Conservation (phyloP, 2,113 vertebrate genomes). For the Vidua chalybeata region DNA sequence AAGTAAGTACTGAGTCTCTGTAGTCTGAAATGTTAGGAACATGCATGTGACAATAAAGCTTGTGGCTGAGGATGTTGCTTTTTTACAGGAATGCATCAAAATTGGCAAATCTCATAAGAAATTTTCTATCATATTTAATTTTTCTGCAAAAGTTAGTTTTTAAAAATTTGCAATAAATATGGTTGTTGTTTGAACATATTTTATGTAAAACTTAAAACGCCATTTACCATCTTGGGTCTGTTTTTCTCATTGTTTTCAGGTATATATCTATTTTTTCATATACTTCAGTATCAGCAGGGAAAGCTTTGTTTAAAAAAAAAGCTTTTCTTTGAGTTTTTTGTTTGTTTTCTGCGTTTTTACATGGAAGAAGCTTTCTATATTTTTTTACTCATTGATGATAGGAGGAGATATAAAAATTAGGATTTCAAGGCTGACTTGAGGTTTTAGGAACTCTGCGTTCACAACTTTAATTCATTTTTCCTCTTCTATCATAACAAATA, state of each 20-base stretch:
- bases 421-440: background rate
- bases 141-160: background rate
- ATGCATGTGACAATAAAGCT: background rate
- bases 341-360: background rate
- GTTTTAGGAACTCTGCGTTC: background rate
- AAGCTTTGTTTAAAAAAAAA: background rate
- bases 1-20: background rate
- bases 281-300: background rate
- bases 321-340: fast-evolving
- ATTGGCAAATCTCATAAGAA: background rate
- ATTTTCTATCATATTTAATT: background rate
- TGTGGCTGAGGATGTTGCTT: background rate
- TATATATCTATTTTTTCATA: background rate
- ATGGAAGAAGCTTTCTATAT: background rate
- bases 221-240: background rate
- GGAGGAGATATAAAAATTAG: background rate
- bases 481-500: background rate
- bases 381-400: background rate
- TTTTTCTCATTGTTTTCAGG: background rate
- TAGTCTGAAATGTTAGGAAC: background rate
- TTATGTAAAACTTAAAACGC: background rate
- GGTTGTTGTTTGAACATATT: background rate
- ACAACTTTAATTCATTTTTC: background rate
- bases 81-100: background rate
- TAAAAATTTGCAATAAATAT: background rate